phyloP scores from a whole-genome alignment of 1,140 invertebrate species.

The Zaprionus capensis region DNA sequence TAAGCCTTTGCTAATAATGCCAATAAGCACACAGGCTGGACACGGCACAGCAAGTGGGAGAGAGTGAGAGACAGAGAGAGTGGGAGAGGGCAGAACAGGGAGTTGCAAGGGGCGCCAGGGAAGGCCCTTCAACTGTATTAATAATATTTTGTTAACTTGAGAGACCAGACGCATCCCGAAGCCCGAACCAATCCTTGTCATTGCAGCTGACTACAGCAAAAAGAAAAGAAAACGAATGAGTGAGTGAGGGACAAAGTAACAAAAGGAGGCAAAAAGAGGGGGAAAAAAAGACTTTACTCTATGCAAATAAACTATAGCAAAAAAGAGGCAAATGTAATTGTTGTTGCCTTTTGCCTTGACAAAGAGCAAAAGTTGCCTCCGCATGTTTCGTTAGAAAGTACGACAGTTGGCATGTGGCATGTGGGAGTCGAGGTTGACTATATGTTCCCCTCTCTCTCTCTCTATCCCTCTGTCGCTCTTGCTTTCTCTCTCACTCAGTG shows the following conservation, averaged over 20 bases:
- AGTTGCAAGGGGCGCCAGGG: neutral
- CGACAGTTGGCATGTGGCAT: conserved; percentile 69
- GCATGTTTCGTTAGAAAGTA: conserved; percentile 39
- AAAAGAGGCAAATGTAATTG: conserved; percentile 59
- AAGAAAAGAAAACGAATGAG: conserved; percentile 6
- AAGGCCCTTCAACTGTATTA: conserved; percentile 54
- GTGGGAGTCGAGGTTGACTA: conserved; percentile 41
- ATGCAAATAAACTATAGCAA: conserved; percentile 72
- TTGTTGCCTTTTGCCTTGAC: conserved; percentile 57
- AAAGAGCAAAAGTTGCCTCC: conserved; percentile 67
- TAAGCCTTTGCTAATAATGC: conserved; percentile 79
- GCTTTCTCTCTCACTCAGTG: conserved; percentile 9
- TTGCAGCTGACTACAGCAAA: conserved; percentile 48
- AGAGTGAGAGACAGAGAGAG: neutral
- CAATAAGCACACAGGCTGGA: conserved; percentile 54
- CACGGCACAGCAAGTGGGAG: neutral
- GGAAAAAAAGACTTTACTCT: conserved; percentile 33
- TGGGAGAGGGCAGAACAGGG: neutral
- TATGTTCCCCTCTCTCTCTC: neutral
- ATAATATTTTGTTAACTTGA: conserved; percentile 64
- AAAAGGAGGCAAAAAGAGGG: neutral
- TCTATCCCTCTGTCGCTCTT: neutral
- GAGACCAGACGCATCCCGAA: conserved; percentile 32
- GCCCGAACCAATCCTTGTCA: conserved; percentile 36
- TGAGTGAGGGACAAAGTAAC: neutral